Evolutionary conservation across 2,797 vertebrate species (phyloP).

Genomic region (Margarornis squamiger): DNA sequence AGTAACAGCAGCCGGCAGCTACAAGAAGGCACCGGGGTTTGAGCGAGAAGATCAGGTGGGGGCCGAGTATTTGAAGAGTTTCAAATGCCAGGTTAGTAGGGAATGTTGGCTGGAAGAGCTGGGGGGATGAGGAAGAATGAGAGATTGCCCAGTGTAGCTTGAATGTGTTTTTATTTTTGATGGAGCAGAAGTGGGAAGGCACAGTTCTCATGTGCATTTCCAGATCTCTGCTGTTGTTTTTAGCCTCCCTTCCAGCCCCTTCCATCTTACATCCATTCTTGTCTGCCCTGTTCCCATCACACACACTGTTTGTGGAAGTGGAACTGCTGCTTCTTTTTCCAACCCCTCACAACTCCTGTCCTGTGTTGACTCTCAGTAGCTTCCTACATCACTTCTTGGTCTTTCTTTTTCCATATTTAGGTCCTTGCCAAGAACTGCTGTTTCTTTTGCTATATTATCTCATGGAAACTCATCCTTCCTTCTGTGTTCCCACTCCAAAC

Average conservation of each 20-base stretch:
- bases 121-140: constrained; percentile 14
- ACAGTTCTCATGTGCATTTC: not conserved
- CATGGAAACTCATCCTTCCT: not conserved
- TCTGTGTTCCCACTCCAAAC: not conserved
- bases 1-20: constrained; percentile 85
- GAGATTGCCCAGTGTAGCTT: not conserved
- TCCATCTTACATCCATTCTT: not conserved
- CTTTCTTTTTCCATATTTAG: not conserved
- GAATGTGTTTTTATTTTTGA: not conserved
- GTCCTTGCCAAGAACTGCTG: not conserved
- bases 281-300: constrained; percentile 22
- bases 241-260: not conserved
- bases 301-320: not conserved
- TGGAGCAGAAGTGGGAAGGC: not conserved
- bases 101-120: constrained; percentile 2
- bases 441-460: constrained; percentile 11
- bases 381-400: constrained; percentile 2
- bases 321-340: not conserved
- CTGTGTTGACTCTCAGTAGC: not conserved
- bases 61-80: constrained; percentile 77
- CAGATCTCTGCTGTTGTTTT: not conserved
- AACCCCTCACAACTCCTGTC: not conserved
- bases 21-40: constrained; percentile 95
- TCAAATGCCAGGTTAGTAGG: constrained; percentile 81
- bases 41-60: constrained; percentile 97